phyloP scores from a whole-genome alignment of 2,113 vertebrate genomes.

The Neodon shergylaensis region DNA sequence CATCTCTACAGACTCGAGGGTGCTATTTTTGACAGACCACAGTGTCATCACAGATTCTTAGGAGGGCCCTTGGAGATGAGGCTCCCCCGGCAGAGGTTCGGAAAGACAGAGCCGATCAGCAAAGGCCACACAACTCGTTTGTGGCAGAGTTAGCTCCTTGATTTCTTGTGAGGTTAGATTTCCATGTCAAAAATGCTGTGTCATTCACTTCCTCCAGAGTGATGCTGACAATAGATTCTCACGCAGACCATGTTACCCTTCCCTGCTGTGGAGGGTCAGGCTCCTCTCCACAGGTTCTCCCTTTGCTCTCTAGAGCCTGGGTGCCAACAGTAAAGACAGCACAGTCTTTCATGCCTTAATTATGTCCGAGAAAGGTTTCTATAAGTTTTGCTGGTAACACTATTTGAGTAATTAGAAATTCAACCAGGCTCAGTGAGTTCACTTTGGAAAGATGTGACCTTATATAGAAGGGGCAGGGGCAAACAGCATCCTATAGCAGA shows the following conservation, averaged over 20 bases:
- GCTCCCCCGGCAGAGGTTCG: not conserved
- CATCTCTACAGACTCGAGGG: not conserved
- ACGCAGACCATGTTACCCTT: not conserved
- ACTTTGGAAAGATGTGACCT: not conserved
- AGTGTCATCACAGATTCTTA: not conserved
- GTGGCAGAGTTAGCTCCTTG: not conserved
- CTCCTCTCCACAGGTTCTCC: not conserved
- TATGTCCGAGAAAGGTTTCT: not conserved
- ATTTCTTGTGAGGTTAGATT: slow-evolving; percentile 43
- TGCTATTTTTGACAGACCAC: not conserved
- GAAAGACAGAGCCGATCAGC: not conserved
- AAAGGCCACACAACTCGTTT: slow-evolving; percentile 11
- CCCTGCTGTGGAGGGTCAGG: not conserved
- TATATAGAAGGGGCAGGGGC: not conserved
- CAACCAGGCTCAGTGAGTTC: not conserved
- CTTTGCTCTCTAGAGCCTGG: not conserved
- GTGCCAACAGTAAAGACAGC: not conserved
- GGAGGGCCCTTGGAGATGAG: not conserved
- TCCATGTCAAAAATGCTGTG: slow-evolving; percentile 25
- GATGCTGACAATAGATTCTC: not conserved
- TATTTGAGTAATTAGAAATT: slow-evolving; percentile 4
- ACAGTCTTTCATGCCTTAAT: not conserved
- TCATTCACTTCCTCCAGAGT: slow-evolving; percentile 12
- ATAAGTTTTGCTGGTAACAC: slow-evolving; percentile 34
- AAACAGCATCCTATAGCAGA: not conserved